These are phyloP conservation scores for Suillia variegata DNA, from an alignment of 2,888 invertebrate genomes.

Conservation along the genomic window DNA sequence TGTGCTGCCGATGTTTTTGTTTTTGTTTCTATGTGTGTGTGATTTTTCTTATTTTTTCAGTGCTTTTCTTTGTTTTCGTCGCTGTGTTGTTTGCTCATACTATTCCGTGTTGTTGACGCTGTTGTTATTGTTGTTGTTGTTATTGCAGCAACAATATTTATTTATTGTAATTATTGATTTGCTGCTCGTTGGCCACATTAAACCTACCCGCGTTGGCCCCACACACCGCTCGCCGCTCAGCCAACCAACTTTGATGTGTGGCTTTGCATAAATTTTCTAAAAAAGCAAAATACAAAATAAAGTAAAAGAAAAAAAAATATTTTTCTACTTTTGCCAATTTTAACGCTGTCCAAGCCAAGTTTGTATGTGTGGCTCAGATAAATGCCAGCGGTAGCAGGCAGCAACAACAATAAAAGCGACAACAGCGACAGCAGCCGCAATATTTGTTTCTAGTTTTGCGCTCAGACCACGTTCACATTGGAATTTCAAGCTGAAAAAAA, in stretches of 20 bases:
- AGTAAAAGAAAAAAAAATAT: too few relatives aligned
- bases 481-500: constrained; percentile 15
- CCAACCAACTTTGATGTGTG: neutral
- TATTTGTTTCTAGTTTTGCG: constrained; percentile 4
- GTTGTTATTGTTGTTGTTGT: neutral
- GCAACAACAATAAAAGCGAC: too few relatives aligned
- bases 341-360: constrained; percentile 1
- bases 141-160: neutral
- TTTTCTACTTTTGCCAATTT: constrained; percentile 8
- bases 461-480: constrained; percentile 22
- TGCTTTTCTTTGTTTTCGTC: neutral
- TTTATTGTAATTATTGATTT: neutral
- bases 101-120: neutral
- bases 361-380: too few relatives aligned
- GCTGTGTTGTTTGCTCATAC: too few relatives aligned
- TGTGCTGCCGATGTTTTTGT: too few relatives aligned
- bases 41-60: neutral
- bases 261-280: too few relatives aligned
- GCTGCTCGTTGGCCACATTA: too few relatives aligned
- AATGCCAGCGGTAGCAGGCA: too few relatives aligned
- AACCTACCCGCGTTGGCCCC: neutral
- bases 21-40: neutral
- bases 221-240: neutral
- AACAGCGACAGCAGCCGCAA: neutral
- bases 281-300: too few relatives aligned